Conservation (phyloP, 2,888 invertebrate species). For the Noctua pronuba region DNA sequence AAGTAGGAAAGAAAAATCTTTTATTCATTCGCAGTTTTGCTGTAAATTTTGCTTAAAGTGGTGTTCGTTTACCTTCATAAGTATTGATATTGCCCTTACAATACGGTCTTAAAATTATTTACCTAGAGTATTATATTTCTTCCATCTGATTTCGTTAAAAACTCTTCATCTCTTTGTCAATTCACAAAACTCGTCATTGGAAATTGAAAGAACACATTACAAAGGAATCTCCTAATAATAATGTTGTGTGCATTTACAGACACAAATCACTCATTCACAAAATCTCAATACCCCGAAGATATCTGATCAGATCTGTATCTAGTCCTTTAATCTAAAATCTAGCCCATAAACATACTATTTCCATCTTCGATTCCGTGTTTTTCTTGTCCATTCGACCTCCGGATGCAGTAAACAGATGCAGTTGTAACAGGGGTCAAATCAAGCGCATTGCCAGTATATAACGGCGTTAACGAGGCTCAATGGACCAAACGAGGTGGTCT, state of each 20-base stretch:
- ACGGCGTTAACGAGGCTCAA: constrained; percentile 65
- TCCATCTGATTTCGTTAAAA: background rate
- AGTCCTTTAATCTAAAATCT: background rate
- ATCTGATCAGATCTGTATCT: background rate
- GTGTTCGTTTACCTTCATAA: background rate
- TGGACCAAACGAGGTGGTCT: constrained; percentile 58
- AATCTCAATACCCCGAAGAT: background rate
- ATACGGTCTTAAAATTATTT: background rate
- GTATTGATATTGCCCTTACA: background rate
- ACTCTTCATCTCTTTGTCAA: background rate
- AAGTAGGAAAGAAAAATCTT: background rate
- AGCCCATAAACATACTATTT: background rate
- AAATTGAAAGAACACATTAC: background rate
- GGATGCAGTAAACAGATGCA: constrained; percentile 47
- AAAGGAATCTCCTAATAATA: background rate
- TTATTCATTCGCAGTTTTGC: background rate
- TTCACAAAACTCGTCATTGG: background rate
- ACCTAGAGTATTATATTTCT: no score
- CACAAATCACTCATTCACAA: background rate
- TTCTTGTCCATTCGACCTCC: constrained; percentile 27
- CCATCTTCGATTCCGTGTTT: background rate
- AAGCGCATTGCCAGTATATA: constrained; percentile 49
- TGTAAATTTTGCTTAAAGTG: background rate
- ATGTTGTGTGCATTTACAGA: background rate
- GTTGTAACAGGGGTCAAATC: constrained; percentile 59